Evolutionary conservation across 1,140 invertebrate genomes (phyloP), one percentile per base, ranked within the genome.

Genomic region (Orius laevigatus): DNA sequence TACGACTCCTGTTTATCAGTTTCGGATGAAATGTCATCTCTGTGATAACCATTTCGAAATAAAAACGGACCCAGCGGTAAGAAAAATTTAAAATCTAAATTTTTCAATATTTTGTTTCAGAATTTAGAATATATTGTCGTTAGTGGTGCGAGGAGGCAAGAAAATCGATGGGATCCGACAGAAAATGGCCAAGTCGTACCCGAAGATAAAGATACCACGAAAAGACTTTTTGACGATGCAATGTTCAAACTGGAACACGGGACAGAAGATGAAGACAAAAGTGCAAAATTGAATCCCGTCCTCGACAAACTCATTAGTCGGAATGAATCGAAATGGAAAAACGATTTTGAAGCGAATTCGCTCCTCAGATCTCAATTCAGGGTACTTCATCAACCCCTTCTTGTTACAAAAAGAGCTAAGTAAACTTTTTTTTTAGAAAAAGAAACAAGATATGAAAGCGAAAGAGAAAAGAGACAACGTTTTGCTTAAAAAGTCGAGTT

Each of bases 11-110:
- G 73, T 99, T 2, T 98, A 94, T 64, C 85, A 98, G 62, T 99
- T 99, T 65, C 74, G 88, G 53, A 98, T 99, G 94, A 98, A 98
- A 64, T 99, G 96, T 62, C 94, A 98, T 69, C 66, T 98, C 1
- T 99, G 96, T 66, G 82, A 87, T 60, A 98, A 97, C 67, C 84
- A 98, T 67, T 93, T 96, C 73, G 88, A 94, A 67, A 98, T 99
- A 43, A 90, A 96, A 69, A 98, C 95, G 31, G 95, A 99, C 76
- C 96, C 96, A 51, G 86, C 76, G 43, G 88, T 92, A 76, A 73
- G 70, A 70, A 59, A 54, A 38, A 43, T 12, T 43, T 43, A 4
- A 4, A 4, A 43, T 19, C 41, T 14, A 5, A 3, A 4, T 25
- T 16, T 45, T 20, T 14, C 5, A 8, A 35, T 47, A 10, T n/a